Evolutionary conservation across 1,140 invertebrate species (phyloP).

Genomic region (Nasonia giraulti): DNA sequence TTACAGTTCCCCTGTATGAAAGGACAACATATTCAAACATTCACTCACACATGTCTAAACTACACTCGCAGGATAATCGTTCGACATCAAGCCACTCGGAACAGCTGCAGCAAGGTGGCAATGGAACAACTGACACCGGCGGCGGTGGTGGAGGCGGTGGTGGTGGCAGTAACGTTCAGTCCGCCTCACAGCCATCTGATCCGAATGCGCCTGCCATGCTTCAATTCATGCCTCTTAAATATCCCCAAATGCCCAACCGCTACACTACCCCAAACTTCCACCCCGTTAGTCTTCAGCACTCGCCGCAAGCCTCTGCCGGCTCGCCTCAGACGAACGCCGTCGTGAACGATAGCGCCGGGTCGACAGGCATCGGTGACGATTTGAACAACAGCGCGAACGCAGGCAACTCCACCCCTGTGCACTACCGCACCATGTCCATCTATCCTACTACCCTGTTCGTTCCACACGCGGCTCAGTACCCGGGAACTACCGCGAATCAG

Average conservation of each 20-base stretch:
- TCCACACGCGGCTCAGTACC: slow-evolving; percentile 58
- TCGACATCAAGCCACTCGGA: slow-evolving; percentile 71
- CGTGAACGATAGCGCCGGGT: background rate
- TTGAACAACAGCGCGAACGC: background rate
- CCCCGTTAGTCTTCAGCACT: slow-evolving; percentile 46
- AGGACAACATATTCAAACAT: background rate
- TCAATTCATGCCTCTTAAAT: slow-evolving; percentile 69
- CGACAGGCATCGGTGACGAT: background rate
- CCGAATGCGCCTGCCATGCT: slow-evolving; percentile 59
- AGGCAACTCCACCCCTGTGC: slow-evolving; percentile 52
- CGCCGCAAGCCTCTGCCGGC: background rate
- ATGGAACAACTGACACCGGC: slow-evolving; percentile 36
- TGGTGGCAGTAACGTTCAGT: slow-evolving; percentile 57
- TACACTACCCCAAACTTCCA: slow-evolving; percentile 64
- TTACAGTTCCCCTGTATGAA: background rate
- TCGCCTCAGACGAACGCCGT: background rate
- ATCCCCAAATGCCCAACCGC: slow-evolving; percentile 61
- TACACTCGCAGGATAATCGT: slow-evolving; percentile 68
- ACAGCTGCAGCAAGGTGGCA: slow-evolving; percentile 52
- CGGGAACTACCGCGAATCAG: slow-evolving; percentile 35
- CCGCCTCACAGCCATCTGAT: slow-evolving; percentile 53
- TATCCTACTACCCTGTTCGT: slow-evolving; percentile 67
- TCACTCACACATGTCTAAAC: slow-evolving; percentile 43
- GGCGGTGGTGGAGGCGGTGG: slow-evolving; percentile 38
- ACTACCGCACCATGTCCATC: slow-evolving; percentile 63